Percentiles rank a stretch among this genome's conserved stretches.
phyloP scores from a whole-genome alignment of 2,113 vertebrate species.

The Galbula dea region DNA sequence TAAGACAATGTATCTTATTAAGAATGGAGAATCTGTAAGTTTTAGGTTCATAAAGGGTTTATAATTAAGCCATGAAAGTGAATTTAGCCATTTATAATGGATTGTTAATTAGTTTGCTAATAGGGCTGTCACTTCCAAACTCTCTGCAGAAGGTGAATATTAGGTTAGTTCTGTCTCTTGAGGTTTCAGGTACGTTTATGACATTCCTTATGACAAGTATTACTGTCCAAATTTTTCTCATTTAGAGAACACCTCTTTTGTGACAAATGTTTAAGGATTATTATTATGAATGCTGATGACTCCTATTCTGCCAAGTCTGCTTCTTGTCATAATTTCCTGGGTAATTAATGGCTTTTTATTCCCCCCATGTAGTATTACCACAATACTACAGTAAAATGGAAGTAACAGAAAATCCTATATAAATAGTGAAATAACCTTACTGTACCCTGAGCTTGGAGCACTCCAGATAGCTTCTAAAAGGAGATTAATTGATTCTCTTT shows the following conservation, averaged over 20 bases:
- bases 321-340: not conserved
- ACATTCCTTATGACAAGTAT: not conserved
- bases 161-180: constrained; percentile 3
- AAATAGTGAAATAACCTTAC: not conserved
- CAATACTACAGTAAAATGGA: not conserved
- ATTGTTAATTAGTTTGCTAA: constrained; percentile 54
- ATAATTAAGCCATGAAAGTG: constrained; percentile 33
- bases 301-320: not conserved
- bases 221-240: not conserved
- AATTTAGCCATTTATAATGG: not conserved
- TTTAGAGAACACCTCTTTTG: not conserved
- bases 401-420: not conserved
- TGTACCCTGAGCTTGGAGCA: not conserved
- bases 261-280: not conserved
- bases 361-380: not conserved
- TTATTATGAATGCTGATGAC: not conserved
- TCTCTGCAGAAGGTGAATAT: constrained; percentile 21
- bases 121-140: constrained; percentile 17
- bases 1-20: not conserved
- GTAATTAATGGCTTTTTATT: not conserved
- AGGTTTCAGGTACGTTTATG: not conserved
- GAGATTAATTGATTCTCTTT: not conserved
- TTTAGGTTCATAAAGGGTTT: not conserved
- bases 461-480: not conserved
- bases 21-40: not conserved